phyloP scores from a whole-genome alignment of 1,140 invertebrate species.

The Mactra quadrangularis region DNA sequence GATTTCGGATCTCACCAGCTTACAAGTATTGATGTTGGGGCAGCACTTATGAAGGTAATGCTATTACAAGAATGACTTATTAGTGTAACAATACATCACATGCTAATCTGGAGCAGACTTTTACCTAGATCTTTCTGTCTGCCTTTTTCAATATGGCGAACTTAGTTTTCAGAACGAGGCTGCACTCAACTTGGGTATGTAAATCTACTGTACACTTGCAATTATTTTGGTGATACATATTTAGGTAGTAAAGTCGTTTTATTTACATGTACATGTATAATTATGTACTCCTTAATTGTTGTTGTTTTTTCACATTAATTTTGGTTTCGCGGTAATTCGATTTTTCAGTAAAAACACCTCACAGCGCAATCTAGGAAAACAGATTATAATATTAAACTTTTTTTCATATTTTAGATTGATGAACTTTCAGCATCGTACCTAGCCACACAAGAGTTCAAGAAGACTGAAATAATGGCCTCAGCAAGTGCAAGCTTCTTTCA shows the following conservation, averaged over 20 bases:
- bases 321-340: no score
- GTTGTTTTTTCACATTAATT: background rate
- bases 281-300: background rate
- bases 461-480: background rate
- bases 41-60: constrained; percentile 50
- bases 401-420: background rate
- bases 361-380: background rate
- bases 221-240: no score
- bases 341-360: background rate
- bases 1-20: constrained; percentile 74
- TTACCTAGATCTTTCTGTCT: no score
- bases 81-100: no score
- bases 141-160: no score
- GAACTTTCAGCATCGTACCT: constrained; percentile 49
- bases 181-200: background rate
- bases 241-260: no score
- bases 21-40: constrained; percentile 67
- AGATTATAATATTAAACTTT: background rate
- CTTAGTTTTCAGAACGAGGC: background rate
- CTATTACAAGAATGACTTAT: background rate
- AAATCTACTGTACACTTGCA: background rate
- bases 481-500: no score
- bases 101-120: no score
- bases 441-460: constrained; percentile 62
- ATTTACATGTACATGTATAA: background rate